A percentile compares a stretch with the other conserved stretches of the same genome.
phyloP scores from a whole-genome alignment of 2,888 invertebrate genomes.

The Polymixis lichenea region DNA sequence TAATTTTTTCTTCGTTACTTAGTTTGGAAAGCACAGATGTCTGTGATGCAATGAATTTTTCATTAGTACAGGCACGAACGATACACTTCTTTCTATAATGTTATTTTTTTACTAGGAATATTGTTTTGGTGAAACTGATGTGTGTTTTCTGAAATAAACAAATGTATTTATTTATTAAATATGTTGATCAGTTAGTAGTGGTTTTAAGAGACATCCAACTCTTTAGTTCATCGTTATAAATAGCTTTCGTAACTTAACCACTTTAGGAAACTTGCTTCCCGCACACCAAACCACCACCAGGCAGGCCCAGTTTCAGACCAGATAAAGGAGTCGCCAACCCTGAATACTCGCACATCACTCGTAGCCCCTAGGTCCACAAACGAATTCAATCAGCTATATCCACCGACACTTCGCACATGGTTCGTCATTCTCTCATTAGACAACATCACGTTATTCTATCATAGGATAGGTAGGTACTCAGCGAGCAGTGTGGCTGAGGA shows the following conservation, averaged over 20 bases:
- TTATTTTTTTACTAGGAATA: no score
- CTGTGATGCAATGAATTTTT: no score
- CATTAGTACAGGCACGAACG: no score
- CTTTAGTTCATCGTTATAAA: neutral
- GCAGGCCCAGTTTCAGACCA: neutral
- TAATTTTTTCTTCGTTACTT: no score
- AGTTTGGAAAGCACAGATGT: no score
- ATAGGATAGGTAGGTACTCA: no score
- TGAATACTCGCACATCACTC: neutral
- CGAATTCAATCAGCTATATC: slow-evolving; percentile 37
- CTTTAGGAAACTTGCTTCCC: neutral
- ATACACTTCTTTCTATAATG: no score
- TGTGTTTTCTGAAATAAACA: no score
- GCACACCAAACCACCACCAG: neutral
- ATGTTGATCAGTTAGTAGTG: neutral
- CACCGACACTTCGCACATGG: slow-evolving; percentile 2
- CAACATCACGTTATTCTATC: slow-evolving; percentile 18
- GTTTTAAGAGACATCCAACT: neutral
- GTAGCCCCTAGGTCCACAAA: slow-evolving; percentile 9
- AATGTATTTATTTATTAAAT: no score
- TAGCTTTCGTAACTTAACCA: neutral
- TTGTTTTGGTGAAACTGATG: no score
- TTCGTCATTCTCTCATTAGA: neutral
- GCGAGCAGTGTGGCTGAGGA: no score
- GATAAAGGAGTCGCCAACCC: neutral